Evolutionary conservation across 2,113 vertebrate species (phyloP).

Genomic region (Gobius niger): DNA sequence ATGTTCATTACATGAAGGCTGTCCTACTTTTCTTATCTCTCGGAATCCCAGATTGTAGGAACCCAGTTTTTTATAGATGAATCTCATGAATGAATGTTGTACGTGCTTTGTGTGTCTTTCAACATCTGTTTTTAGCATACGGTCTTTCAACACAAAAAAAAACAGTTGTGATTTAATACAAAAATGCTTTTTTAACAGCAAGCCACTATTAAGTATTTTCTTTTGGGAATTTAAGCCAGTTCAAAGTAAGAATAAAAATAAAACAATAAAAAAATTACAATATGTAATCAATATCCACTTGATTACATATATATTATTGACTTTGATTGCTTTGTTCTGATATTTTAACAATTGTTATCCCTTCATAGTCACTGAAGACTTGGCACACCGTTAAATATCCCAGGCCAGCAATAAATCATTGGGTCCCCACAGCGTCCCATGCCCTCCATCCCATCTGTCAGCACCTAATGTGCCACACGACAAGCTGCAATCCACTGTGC

Average conservation of each 20-base stretch:
- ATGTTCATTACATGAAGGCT: conserved; percentile 31
- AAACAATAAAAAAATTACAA: too few species aligned
- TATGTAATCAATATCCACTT: too few species aligned
- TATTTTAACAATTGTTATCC: conserved; percentile 38
- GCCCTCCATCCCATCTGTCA: conserved; percentile 75
- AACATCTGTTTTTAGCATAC: background rate
- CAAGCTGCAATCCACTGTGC: conserved; percentile 65
- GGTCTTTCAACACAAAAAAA: background rate
- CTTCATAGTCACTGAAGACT: conserved; percentile 53
- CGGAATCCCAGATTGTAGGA: background rate
- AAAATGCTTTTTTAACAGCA: background rate
- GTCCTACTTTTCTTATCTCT: conserved; percentile 13
- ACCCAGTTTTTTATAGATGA: conserved; percentile 10
- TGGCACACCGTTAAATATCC: conserved; percentile 62
- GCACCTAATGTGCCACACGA: conserved; percentile 62
- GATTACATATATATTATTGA: background rate
- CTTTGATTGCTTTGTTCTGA: conserved; percentile 34
- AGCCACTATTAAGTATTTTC: too few species aligned
- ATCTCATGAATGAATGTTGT: background rate
- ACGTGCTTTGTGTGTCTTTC: background rate
- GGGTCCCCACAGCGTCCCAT: conserved; percentile 53
- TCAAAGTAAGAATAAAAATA: too few species aligned
- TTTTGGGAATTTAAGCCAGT: too few species aligned
- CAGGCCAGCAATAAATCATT: conserved; percentile 70
- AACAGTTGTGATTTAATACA: background rate